These are phyloP conservation scores for Anguilla megastoma DNA, from an alignment of 2,797 vertebrate genomes.

Conservation along the genomic window DNA sequence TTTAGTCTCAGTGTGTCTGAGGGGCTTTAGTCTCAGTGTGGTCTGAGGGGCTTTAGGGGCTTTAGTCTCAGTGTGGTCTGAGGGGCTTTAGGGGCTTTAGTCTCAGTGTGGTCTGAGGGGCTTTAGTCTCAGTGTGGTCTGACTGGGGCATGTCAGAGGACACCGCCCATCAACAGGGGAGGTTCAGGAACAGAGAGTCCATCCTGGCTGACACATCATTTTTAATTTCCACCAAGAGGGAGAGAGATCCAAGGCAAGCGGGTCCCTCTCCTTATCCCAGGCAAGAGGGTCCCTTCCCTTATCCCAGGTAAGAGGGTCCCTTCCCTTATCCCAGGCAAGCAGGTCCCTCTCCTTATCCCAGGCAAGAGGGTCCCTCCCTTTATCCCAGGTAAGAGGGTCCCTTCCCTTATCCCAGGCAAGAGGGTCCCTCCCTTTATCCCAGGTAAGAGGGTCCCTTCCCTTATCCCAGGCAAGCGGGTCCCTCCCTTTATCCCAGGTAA, in stretches of 20 bases:
- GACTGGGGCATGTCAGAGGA: background rate
- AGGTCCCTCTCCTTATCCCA: background rate
- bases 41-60: no score
- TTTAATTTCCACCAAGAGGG: slow-evolving; percentile 1
- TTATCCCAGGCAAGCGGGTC: background rate
- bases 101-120: no score
- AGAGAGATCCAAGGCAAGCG: background rate
- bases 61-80: no score
- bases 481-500: no score
- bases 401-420: background rate
- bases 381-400: background rate
- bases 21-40: no score
- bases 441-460: no score
- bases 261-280: background rate
- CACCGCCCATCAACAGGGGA: background rate
- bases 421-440: background rate
- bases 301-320: background rate
- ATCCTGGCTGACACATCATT: background rate
- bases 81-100: no score
- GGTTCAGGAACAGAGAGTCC: no score
- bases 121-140: background rate
- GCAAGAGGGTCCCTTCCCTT: background rate
- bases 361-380: background rate
- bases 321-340: background rate
- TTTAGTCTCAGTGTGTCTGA: no score